phyloP scores from a whole-genome alignment of 2,797 vertebrate species.

The Catostomus latipinnis region DNA sequence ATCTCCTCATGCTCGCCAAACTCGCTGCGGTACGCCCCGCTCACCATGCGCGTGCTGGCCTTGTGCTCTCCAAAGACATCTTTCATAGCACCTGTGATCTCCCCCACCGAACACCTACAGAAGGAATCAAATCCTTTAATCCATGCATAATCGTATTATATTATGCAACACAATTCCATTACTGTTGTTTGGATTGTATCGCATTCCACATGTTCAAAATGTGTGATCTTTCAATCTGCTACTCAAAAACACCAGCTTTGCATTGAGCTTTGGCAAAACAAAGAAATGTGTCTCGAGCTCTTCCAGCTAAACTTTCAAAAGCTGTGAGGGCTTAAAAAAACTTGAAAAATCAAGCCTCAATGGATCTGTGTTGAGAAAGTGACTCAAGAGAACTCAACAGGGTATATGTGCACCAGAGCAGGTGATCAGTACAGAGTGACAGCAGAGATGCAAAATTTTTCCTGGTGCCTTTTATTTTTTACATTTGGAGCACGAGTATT shows the following conservation, averaged over 20 bases:
- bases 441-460: too few species aligned
- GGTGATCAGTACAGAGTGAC: too few species aligned
- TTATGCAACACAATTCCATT: background rate
- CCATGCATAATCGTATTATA: background rate
- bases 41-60: conserved; percentile 95
- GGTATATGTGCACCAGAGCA: too few species aligned
- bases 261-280: too few species aligned
- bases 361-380: too few species aligned
- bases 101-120: conserved; percentile 82
- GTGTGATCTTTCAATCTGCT: background rate
- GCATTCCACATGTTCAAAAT: background rate
- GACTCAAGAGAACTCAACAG: too few species aligned
- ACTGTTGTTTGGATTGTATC: conserved; percentile 18
- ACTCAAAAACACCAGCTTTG: background rate
- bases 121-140: conserved; percentile 24
- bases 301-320: background rate
- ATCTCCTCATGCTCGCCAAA: conserved; percentile 94
- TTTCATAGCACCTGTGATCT: conserved; percentile 98
- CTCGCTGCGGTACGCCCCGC: conserved; percentile 94
- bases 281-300: too few species aligned
- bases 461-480: too few species aligned
- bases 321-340: background rate
- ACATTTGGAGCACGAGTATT: too few species aligned
- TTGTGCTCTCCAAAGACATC: conserved; percentile 94
- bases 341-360: too few species aligned